phyloP scores from a whole-genome alignment of 2,113 vertebrate genomes.

The Proteles cristata region DNA sequence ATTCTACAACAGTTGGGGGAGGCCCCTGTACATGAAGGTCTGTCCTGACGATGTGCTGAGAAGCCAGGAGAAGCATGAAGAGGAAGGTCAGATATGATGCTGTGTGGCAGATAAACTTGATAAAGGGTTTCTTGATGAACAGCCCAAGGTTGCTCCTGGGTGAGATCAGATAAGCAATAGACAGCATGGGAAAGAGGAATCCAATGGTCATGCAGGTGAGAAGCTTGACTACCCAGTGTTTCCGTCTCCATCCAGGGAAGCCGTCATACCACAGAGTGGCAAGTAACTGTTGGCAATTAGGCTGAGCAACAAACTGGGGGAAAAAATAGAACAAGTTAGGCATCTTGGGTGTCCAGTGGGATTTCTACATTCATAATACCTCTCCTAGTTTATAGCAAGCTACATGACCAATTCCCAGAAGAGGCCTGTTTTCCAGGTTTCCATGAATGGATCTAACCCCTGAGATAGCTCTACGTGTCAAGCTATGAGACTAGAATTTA shows the following conservation, averaged over 20 bases:
- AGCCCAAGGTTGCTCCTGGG: conserved; percentile 95
- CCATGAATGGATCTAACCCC: background rate
- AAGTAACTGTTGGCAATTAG: conserved; percentile 98
- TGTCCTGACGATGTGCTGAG: conserved; percentile 97
- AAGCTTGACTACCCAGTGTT: conserved; percentile 97
- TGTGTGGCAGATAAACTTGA: conserved; percentile 99
- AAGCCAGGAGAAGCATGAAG: conserved; percentile 96
- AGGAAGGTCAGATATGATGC: conserved; percentile 98
- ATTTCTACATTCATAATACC: background rate
- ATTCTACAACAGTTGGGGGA: conserved; percentile 96
- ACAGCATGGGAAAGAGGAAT: conserved; percentile 95
- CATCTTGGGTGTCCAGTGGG: background rate
- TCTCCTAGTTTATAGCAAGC: background rate
- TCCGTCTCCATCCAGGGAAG: conserved; percentile 97
- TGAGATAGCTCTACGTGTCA: background rate
- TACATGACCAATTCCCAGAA: background rate
- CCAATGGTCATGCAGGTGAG: conserved; percentile 97
- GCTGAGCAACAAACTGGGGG: conserved; percentile 96
- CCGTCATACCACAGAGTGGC: conserved; percentile 98
- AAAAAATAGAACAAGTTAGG: conserved; percentile 59
- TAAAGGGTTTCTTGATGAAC: conserved; percentile 99
- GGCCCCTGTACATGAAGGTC: conserved; percentile 98
- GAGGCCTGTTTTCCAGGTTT: background rate
- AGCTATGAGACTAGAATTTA: background rate
- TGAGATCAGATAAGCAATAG: conserved; percentile 94